Percentiles rank a stretch among this genome's conserved stretches.
phyloP scores from a whole-genome alignment of 2,888 invertebrate genomes.

The Monochamus alternatus region DNA sequence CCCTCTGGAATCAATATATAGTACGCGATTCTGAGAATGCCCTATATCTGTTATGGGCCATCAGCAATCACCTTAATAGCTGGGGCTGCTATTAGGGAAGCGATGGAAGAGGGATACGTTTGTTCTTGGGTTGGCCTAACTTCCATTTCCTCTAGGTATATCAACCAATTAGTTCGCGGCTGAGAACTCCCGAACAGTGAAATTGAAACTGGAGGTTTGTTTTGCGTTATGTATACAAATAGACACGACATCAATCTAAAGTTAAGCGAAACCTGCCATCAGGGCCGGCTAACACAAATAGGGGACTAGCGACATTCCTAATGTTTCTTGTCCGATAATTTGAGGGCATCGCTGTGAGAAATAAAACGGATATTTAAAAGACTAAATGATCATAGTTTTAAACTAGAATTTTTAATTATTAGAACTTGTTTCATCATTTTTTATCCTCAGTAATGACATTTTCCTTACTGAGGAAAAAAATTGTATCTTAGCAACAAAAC shows the following conservation, averaged over 20 bases:
- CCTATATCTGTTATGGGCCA: conserved; percentile 35
- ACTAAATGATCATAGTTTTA: too few species aligned
- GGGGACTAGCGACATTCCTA: too few species aligned
- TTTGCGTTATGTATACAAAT: neutral
- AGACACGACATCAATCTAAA: neutral
- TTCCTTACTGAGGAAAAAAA: too few species aligned
- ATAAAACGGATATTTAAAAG: too few species aligned
- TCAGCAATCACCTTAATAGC: conserved; percentile 47
- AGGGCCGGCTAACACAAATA: too few species aligned
- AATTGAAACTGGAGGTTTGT: conserved; percentile 6
- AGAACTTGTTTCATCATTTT: too few species aligned
- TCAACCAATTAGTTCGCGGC: conserved; percentile 6
- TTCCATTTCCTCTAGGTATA: conserved; percentile 19
- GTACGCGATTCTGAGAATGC: conserved; percentile 12
- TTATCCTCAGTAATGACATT: too few species aligned
- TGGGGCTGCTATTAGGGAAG: conserved; percentile 33
- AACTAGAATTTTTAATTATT: too few species aligned
- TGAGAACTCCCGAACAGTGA: conserved; percentile 11
- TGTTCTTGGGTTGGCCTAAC: conserved; percentile 21
- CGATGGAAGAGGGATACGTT: conserved; percentile 23
- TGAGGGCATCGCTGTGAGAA: too few species aligned
- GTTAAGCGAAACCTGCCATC: too few species aligned
- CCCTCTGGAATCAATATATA: conserved; percentile 22
- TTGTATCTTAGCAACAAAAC: too few species aligned
- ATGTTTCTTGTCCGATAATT: too few species aligned